These are phyloP conservation scores for Drosophila austrosaltans DNA, from an alignment of 2,888 invertebrate species.

Conservation along the genomic window DNA sequence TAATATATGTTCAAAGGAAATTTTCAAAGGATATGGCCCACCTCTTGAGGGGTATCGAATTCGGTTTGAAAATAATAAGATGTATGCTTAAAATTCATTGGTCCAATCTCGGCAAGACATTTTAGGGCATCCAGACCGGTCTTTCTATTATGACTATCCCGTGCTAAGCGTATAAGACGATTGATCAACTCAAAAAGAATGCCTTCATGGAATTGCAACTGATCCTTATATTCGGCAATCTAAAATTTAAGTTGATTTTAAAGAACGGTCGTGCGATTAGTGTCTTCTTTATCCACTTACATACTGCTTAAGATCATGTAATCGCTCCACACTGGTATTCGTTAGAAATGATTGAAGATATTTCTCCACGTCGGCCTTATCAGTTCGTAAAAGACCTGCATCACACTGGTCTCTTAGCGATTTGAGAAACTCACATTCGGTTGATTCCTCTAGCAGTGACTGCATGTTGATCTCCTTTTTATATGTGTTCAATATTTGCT, in stretches of 20 bases:
- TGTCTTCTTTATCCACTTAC: slow-evolving; percentile 46
- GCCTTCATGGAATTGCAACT: slow-evolving; percentile 55
- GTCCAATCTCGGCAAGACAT: slow-evolving; percentile 85
- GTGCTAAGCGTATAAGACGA: slow-evolving; percentile 70
- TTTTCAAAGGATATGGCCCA: slow-evolving; percentile 33
- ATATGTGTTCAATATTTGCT: slow-evolving; percentile 54
- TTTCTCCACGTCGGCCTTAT: slow-evolving; percentile 30
- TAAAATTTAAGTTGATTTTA: slow-evolving; percentile 31
- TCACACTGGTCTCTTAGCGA: slow-evolving; percentile 45
- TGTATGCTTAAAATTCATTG: slow-evolving; percentile 67
- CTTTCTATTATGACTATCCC: slow-evolving; percentile 51
- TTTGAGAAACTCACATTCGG: slow-evolving; percentile 52
- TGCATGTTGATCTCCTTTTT: slow-evolving; percentile 48
- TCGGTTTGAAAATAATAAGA: slow-evolving; percentile 80
- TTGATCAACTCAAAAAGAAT: slow-evolving; percentile 70
- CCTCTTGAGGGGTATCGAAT: slow-evolving; percentile 60
- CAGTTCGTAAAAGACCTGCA: slow-evolving; percentile 18
- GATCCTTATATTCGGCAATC: slow-evolving; percentile 70
- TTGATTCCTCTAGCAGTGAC: slow-evolving; percentile 65
- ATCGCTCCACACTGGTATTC: slow-evolving; percentile 54
- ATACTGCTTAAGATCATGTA: slow-evolving; percentile 61
- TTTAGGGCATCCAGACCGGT: slow-evolving; percentile 87
- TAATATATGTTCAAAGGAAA: neutral
- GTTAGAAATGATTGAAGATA: slow-evolving; percentile 57
- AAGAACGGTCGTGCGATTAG: neutral